Base-by-base conservation (phyloP, 2,113 vertebrate genomes). In the Alexandromys fortis region DNA sequence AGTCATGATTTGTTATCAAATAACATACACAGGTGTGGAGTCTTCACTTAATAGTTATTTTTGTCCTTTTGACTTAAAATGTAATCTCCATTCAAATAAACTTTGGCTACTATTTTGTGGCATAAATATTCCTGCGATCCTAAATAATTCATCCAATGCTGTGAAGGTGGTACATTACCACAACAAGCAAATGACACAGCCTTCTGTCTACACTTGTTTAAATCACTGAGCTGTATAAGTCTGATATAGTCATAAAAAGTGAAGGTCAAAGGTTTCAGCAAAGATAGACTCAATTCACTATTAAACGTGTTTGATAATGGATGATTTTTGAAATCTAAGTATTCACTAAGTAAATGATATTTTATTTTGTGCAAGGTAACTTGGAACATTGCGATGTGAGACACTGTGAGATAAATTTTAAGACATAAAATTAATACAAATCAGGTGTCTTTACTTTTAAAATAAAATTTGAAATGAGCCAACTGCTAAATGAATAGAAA, bases 311-410 rank as follows among this genome's bases (percentile, higher is more conserved):
- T 93, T 95, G 30, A 55, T 61, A 45, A 24, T 73, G 11, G 35
- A 63, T 93, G 33, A 82, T 68, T 87, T 94, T 79, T 75, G 70
- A 88, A 94, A 94, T 49, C 0, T 45, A 94, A 63, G 1, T 76
- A 63, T 42, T 13, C 4, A 33, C 65, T 58, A 16, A 7, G 24
- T 67, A 21, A 95, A 92, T 65, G 0, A 49, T 72, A 73, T 0
- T 38, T 58, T 3, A 30, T 73, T 78, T 90, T 77, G 19, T 73
- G 3, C 5, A 47, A 38, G 24, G 78, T 81, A 94, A 82, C 0
- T 67, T 35, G 55, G 78, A 89, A 81, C 1, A 13, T 91, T 49
- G 81, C 47, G 47, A 73, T 61, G 30, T 72, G 7, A 76, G 2
- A 17, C 16, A 89, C 35, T 3, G 5, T 38, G 76, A 85, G 19